These are phyloP conservation scores for Drosophila neonasuta DNA, from an alignment of 2,888 invertebrate genomes.

Conservation along the genomic window DNA sequence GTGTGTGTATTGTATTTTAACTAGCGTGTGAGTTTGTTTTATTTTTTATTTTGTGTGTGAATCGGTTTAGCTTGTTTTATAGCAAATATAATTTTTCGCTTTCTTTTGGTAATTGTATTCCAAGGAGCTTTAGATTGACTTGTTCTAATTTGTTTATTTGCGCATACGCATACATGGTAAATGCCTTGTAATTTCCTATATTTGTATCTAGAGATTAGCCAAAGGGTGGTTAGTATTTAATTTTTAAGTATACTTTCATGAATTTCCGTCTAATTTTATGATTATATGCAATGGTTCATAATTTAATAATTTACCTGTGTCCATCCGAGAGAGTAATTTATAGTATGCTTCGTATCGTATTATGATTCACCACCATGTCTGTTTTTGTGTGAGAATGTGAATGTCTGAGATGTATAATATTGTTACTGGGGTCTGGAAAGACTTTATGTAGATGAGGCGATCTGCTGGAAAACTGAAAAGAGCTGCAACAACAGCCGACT, in stretches of 20 bases:
- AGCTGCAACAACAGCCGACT: conserved; percentile 3
- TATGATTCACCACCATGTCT: conserved; percentile 12
- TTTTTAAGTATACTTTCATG: conserved; percentile 42
- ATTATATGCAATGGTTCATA: conserved; percentile 49
- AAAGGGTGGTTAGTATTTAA: conserved; percentile 38
- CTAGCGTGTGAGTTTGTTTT: conserved; percentile 39
- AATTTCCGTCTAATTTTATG: conserved; percentile 45
- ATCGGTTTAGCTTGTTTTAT: conserved; percentile 10
- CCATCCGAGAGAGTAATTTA: conserved; percentile 54
- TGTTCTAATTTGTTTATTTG: conserved; percentile 19
- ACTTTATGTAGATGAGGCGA: not conserved
- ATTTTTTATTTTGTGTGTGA: conserved; percentile 19
- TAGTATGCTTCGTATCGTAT: conserved; percentile 30
- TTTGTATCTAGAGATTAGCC: conserved; percentile 57
- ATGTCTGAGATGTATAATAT: conserved; percentile 1
- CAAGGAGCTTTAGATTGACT: conserved; percentile 22
- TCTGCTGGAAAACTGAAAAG: not conserved
- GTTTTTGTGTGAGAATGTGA: conserved; percentile 8
- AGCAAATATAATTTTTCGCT: conserved; percentile 21
- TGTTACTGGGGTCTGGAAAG: conserved; percentile 6
- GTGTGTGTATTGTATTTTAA: conserved; percentile 30
- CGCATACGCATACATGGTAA: conserved; percentile 19
- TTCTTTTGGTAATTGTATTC: conserved; percentile 28
- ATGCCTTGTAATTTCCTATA: conserved; percentile 49
- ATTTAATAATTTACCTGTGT: conserved; percentile 58